Evolutionary conservation across 2,797 vertebrate species (phyloP), one percentile per base, ranked within the genome.

Genomic region (Gambelia wislizenii): DNA sequence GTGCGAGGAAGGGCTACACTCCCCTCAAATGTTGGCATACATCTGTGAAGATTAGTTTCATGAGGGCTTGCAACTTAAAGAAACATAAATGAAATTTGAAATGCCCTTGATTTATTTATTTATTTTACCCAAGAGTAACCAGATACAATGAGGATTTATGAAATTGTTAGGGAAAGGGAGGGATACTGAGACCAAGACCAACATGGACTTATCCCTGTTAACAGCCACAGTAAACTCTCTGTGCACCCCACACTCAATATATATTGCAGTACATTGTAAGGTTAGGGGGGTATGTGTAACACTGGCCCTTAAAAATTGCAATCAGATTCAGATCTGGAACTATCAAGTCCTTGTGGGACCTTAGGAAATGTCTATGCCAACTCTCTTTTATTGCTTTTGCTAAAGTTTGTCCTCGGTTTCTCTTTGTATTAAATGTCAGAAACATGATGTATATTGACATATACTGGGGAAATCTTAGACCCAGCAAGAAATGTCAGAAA

Each of bases 401-500:
- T 4, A 75, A 61, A 30, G 16, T 44, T 22, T 56, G 33, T 36
- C 77, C 5, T 13, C 8, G 16, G 8, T 10, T 67, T 77, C 85
- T 49, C 74, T 36, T 76, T 75, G 18, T n/a, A 12, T 18, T 84
- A 69, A 88, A 83, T 52, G n/a, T 59, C 47, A 89, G 64, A 78
- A 89, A 84, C 30, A 7, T 70, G 59, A 56, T 52, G 30, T 56
- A 84, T 86, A 36, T 16, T 30, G 49, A 80, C 52, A 72, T 59
- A 20, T 36, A 49, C 52, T 30, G 5, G 47, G 52, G 83, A 85
- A 85, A 78, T 78, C 47, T 33, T 49, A 79, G 36, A 52, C 9
- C 54, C 30, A 88, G 27, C 18, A 47, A 61, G 75, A 85, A 72
- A 72, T 56, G 49, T 74, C 30, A 84, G 33, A 84, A 84, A 89